phyloP scores from a whole-genome alignment of 2,888 invertebrate species.

The Volucella bombylans region DNA sequence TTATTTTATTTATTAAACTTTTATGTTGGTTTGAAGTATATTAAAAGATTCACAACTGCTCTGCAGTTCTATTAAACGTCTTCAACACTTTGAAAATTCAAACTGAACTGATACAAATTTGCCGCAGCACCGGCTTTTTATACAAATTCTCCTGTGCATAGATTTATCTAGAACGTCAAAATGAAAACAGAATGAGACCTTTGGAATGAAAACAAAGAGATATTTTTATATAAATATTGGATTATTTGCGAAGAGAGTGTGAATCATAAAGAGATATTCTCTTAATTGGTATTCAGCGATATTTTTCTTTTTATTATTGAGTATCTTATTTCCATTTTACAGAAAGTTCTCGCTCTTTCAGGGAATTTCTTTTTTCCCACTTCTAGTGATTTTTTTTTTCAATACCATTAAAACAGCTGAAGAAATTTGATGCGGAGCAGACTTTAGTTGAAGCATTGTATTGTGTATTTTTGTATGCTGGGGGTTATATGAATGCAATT shows the following conservation, averaged over 20 bases:
- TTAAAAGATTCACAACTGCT: too few species aligned
- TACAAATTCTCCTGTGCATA: slow-evolving; percentile 11
- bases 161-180: slow-evolving; percentile 42
- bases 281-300: background rate
- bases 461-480: too few species aligned
- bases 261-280: background rate
- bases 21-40: too few species aligned
- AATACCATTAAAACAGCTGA: background rate
- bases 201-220: background rate
- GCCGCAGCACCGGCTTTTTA: slow-evolving; percentile 15
- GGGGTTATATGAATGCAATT: too few species aligned
- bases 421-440: too few species aligned
- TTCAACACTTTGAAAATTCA: too few species aligned
- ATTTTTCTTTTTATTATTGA: background rate
- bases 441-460: too few species aligned
- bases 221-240: background rate
- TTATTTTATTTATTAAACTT: too few species aligned
- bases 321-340: background rate
- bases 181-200: background rate
- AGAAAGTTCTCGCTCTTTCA: background rate
- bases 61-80: too few species aligned
- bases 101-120: slow-evolving; percentile 73
- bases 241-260: background rate
- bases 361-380: background rate
- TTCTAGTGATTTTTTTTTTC: background rate